phyloP scores from a whole-genome alignment of 2,797 vertebrate genomes.

The Microctenopoma lineatum region DNA sequence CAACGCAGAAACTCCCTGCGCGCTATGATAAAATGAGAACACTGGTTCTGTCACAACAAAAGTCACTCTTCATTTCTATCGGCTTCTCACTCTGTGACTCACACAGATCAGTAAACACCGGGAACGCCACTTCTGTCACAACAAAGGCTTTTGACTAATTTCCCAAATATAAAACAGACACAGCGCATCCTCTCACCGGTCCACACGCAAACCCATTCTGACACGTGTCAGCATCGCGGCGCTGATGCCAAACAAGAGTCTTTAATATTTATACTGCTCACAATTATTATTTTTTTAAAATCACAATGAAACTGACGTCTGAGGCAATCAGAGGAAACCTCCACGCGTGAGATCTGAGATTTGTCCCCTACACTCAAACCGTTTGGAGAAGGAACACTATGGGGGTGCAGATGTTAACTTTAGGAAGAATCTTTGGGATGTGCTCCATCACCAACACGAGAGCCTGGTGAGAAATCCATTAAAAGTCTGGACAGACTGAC shows the following conservation, averaged over 20 bases:
- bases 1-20: constrained; percentile 35
- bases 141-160: constrained; percentile 49
- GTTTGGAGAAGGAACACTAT: too few species aligned
- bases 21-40: constrained; percentile 42
- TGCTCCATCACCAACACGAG: too few species aligned
- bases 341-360: too few species aligned
- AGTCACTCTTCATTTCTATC: constrained; percentile 49
- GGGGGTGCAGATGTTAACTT: too few species aligned
- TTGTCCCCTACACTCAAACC: too few species aligned
- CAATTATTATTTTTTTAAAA: not conserved
- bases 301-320: too few species aligned
- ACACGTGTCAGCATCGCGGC: constrained; percentile 19
- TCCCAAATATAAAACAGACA: constrained; percentile 29
- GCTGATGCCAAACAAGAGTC: constrained; percentile 5
- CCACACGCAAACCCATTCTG: constrained; percentile 1
- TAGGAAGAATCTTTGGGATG: too few species aligned
- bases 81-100: not conserved
- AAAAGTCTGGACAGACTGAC: too few species aligned
- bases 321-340: not conserved
- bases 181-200: constrained; percentile 11
- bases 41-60: constrained; percentile 48
- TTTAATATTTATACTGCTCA: not conserved
- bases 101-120: constrained; percentile 15
- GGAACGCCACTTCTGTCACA: constrained; percentile 57
- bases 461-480: too few species aligned